Evolutionary conservation across 2,113 vertebrate species (phyloP), one percentile per base, ranked within the genome.

Genomic region (Oophaga pumilio): DNA sequence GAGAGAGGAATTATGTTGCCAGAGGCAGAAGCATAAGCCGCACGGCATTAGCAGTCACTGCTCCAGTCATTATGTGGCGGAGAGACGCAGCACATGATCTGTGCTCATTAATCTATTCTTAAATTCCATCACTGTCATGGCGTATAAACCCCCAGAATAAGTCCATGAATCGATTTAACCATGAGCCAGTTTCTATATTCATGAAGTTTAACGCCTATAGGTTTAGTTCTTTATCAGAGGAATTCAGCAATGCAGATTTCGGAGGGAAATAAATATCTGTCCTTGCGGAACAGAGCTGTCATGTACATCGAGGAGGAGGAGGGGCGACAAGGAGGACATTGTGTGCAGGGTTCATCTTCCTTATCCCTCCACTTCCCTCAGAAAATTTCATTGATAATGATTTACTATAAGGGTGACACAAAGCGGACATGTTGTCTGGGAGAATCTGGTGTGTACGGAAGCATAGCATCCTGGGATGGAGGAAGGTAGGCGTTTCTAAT

Each of bases 21-120:
- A 87, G 71, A 56, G 59, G 76, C 26, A 73, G 66, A 64, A 82
- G 24, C 60, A 56, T 60, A 73, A 60, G 57, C 57, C 13, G 49
- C n/a, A 52, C n/a, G 12, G 84, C 33, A 85, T 85, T 85, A 85
- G 69, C 17, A 33, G 52, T 20, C 22, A 24, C 73, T 17, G 85
- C 20, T 79, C 60, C 24, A 86, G 57, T 78, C 74, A 86, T 86
- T 86, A 86, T 86, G n/a, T 43, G 56, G 84, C 56, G 62, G n/a
- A 66, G 73, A 10, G 22, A 66, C 52, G 64, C 57, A 74, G 57
- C 59, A 43, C 56, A 50, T 28, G 60, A 78, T 77, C 60, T 28
- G 15, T 18, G 49, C 76, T 64, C 85, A 86, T 86, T 78, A 86
- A 79, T 79, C 76, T 68, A 76, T 68, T 52, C 49, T 78, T 86